phyloP scores from a whole-genome alignment of 2,888 invertebrate genomes.

The Mycalesis mineus region DNA sequence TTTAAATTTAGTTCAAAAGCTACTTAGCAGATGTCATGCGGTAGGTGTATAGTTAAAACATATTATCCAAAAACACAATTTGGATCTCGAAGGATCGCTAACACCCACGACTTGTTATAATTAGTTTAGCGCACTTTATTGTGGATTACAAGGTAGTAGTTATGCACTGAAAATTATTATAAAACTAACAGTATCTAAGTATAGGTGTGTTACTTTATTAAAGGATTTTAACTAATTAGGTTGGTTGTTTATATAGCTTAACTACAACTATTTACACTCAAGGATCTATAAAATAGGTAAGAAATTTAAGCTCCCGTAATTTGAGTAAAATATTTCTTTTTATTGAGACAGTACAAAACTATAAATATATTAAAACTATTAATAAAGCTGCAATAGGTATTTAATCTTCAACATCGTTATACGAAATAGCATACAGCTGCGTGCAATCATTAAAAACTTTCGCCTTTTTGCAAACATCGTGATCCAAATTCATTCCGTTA shows the following conservation, averaged over 20 bases:
- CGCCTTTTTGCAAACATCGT: slow-evolving; percentile 70
- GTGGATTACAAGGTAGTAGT: no score
- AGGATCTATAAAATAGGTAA: not conserved
- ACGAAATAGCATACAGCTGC: slow-evolving; percentile 65
- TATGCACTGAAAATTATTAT: no score
- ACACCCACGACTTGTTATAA: not conserved
- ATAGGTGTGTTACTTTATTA: no score
- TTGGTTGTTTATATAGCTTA: no score
- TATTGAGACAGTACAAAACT: slow-evolving; percentile 16
- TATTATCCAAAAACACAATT: no score
- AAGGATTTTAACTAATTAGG: no score
- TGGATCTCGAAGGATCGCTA: not conserved
- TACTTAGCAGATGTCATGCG: no score
- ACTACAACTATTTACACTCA: no score
- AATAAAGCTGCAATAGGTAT: slow-evolving; percentile 23
- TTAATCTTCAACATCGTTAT: slow-evolving; percentile 46
- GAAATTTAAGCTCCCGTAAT: not conserved
- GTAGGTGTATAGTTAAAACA: no score
- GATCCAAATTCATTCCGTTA: slow-evolving; percentile 66
- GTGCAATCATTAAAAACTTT: slow-evolving; percentile 73
- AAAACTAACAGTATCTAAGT: no score
- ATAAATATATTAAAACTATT: slow-evolving; percentile 14
- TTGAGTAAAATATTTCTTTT: not conserved
- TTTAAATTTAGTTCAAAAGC: no score
- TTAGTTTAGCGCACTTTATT: not conserved